phyloP scores from a whole-genome alignment of 2,113 vertebrate genomes.

The Rostratula benghalensis region DNA sequence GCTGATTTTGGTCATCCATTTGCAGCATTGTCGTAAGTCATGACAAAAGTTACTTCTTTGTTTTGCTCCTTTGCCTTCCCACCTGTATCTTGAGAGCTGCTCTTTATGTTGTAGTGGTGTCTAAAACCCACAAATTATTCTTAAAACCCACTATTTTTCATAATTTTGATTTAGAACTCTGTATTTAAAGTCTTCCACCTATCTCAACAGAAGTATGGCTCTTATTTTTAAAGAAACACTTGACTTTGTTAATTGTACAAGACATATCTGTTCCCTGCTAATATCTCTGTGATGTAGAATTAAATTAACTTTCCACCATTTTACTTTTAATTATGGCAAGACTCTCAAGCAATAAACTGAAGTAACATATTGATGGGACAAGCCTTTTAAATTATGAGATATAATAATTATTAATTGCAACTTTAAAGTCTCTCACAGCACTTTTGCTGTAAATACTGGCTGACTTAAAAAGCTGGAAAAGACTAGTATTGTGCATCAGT shows the following conservation, averaged over 20 bases:
- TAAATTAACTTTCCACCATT: conserved; percentile 62
- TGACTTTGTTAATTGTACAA: conserved; percentile 36
- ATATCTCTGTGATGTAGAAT: conserved; percentile 21
- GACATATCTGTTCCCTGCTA: neutral
- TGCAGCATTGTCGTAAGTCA: neutral
- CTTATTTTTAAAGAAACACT: conserved; percentile 40
- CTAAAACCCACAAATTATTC: neutral
- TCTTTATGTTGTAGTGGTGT: neutral
- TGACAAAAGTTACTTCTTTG: neutral
- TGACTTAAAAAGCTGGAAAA: conserved; percentile 45
- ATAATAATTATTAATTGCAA: conserved; percentile 56
- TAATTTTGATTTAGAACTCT: neutral
- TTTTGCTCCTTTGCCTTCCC: neutral
- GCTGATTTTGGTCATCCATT: neutral
- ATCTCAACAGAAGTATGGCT: conserved; percentile 6
- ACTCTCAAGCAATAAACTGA: conserved; percentile 43
- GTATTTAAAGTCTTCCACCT: neutral
- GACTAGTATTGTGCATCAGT: conserved; percentile 14
- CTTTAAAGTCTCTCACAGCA: conserved; percentile 36
- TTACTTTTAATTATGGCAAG: conserved; percentile 60
- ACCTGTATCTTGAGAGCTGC: neutral
- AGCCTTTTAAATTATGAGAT: conserved; percentile 50
- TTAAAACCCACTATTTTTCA: neutral
- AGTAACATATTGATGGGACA: conserved; percentile 32
- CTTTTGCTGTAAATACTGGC: conserved; percentile 45